These are phyloP conservation scores for Agrotis puta DNA, from an alignment of 2,888 invertebrate species.

Conservation along the genomic window DNA sequence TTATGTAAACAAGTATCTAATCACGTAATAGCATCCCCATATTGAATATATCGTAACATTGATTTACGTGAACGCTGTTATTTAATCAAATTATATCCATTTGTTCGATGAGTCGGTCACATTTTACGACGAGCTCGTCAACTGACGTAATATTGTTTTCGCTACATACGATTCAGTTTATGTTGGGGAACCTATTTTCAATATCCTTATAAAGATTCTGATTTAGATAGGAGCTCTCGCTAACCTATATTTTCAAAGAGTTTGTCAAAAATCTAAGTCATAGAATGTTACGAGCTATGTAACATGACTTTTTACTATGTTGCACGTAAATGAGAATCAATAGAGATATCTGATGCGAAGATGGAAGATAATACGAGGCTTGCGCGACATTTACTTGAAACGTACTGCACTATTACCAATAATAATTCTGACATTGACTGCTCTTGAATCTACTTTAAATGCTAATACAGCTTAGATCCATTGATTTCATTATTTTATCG, in stretches of 20 bases:
- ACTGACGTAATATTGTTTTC: constrained; percentile 1
- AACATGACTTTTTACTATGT: too few relatives aligned
- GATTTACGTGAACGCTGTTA: background rate
- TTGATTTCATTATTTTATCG: too few relatives aligned
- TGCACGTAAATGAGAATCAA: background rate
- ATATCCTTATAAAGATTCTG: constrained; percentile 44
- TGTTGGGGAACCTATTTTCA: constrained; percentile 17
- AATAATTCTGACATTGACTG: too few relatives aligned
- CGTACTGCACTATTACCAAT: too few relatives aligned
- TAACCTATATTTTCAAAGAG: background rate
- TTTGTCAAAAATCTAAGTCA: constrained; percentile 5
- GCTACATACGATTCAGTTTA: constrained; percentile 7
- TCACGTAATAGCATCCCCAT: background rate
- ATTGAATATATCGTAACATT: background rate
- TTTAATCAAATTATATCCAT: constrained; percentile 10
- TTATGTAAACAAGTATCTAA: constrained; percentile 1
- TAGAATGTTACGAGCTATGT: background rate
- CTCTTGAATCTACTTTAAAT: too few relatives aligned
- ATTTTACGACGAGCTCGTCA: background rate
- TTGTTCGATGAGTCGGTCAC: background rate
- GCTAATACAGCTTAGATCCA: too few relatives aligned
- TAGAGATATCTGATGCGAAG: too few relatives aligned
- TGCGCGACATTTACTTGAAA: too few relatives aligned
- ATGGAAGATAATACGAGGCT: too few relatives aligned
- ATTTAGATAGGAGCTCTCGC: constrained; percentile 43